Percentiles rank a stretch among this genome's conserved stretches.
Evolutionary conservation across 2,113 vertebrate species (phyloP).

Genomic region (Mixornis gularis): DNA sequence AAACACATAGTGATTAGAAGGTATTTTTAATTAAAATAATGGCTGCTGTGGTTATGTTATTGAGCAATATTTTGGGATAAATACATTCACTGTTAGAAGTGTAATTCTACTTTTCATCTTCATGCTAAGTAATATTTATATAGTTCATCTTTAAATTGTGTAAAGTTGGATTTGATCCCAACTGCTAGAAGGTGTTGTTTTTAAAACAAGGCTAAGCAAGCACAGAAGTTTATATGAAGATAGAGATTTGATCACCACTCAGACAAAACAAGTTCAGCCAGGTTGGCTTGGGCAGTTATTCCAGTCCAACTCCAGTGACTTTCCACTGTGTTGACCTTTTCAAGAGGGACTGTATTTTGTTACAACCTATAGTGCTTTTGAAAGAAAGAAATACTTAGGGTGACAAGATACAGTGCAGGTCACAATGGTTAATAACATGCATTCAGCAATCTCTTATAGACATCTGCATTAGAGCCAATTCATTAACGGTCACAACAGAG

Average conservation of each 20-base stretch:
- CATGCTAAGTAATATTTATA: conserved; percentile 60
- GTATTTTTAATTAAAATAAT: conserved; percentile 71
- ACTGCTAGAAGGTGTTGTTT: conserved; percentile 70
- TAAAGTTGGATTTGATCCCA: conserved; percentile 66
- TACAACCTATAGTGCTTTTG: background rate
- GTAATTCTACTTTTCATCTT: conserved; percentile 66
- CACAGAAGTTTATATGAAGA: conserved; percentile 67
- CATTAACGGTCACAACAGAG: background rate
- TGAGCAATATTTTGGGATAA: conserved; percentile 70
- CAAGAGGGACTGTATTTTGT: conserved; percentile 23
- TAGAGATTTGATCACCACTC: conserved; percentile 66
- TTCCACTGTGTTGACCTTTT: conserved; percentile 21
- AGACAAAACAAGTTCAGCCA: conserved; percentile 72
- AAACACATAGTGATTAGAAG: conserved; percentile 50
- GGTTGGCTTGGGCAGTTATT: conserved; percentile 38
- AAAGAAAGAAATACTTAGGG: conserved; percentile 21
- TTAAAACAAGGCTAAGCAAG: conserved; percentile 75
- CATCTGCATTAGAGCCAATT: background rate
- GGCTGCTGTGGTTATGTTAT: conserved; percentile 53
- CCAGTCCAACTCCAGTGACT: conserved; percentile 29
- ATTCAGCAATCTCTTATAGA: background rate
- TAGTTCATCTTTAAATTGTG: conserved; percentile 54
- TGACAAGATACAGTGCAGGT: background rate
- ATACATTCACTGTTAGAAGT: conserved; percentile 60
- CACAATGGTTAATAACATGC: background rate